These are phyloP conservation scores for Copidosoma floridanum DNA, from an alignment of 1,140 invertebrate genomes.

Conservation along the genomic window DNA sequence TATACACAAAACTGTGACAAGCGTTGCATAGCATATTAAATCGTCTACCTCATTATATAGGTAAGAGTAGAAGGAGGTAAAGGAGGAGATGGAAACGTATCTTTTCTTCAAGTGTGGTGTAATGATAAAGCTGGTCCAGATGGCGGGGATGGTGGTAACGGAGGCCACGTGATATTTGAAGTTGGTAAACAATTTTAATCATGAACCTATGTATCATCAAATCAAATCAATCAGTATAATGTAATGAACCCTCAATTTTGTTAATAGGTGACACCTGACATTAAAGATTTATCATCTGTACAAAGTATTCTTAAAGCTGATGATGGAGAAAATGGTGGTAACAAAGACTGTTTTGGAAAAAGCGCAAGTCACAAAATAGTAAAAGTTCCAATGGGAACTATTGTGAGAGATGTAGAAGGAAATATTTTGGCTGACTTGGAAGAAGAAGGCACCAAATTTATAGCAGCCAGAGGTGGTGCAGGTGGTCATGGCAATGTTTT, in stretches of 20 bases:
- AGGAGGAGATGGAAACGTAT: slow-evolving; percentile 90
- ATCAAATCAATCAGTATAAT: neutral
- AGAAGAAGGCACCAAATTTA: slow-evolving; percentile 75
- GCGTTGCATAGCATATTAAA: too few species aligned
- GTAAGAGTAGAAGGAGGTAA: slow-evolving; percentile 73
- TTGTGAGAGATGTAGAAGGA: slow-evolving; percentile 67
- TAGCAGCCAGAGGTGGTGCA: slow-evolving; percentile 90
- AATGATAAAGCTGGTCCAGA: slow-evolving; percentile 91
- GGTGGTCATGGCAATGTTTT: slow-evolving; percentile 95
- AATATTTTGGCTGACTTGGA: slow-evolving; percentile 71
- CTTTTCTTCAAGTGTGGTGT: slow-evolving; percentile 74
- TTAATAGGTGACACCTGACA: slow-evolving; percentile 60
- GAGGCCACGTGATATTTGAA: slow-evolving; percentile 93
- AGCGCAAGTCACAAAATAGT: slow-evolving; percentile 78
- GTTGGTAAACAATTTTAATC: slow-evolving; percentile 46
- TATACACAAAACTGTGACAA: too few species aligned
- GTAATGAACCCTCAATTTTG: neutral
- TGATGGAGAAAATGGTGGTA: slow-evolving; percentile 71
- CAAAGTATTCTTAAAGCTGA: slow-evolving; percentile 61
- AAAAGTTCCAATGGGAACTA: slow-evolving; percentile 85
- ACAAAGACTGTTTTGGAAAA: slow-evolving; percentile 82
- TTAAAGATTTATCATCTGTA: slow-evolving; percentile 75
- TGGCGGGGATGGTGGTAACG: slow-evolving; percentile 95
- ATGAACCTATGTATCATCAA: neutral
- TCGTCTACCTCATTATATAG: slow-evolving; percentile 33